These are phyloP conservation scores for Charaxes varanes DNA, from an alignment of 1,140 invertebrate genomes.

Conservation along the genomic window DNA sequence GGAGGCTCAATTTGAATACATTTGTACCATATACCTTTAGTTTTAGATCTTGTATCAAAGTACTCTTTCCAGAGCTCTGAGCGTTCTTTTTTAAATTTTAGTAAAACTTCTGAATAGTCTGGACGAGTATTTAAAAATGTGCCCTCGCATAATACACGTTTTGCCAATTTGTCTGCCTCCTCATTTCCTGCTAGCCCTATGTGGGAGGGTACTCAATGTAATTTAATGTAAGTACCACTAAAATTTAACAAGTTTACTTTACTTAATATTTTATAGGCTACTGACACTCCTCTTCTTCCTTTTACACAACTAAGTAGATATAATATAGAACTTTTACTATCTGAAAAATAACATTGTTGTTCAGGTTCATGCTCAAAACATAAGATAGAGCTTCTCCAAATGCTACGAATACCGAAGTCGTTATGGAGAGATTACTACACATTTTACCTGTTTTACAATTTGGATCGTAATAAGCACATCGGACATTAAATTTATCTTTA, in stretches of 20 bases:
- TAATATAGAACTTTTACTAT: constrained; percentile 3
- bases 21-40: no score
- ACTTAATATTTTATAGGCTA: constrained; percentile 9
- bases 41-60: constrained; percentile 1
- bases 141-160: constrained; percentile 5
- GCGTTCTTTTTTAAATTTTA: no score
- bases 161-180: constrained; percentile 5
- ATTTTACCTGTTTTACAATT: no score
- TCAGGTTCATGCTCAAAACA: no score
- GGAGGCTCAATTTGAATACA: constrained; percentile 9
- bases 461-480: no score
- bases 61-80: constrained; percentile 6
- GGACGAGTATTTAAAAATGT: not conserved
- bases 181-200: constrained; percentile 4
- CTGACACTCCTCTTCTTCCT: constrained; percentile 1
- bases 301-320: constrained; percentile 5
- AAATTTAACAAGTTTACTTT: not conserved
- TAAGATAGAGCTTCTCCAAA: no score
- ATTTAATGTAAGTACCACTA: not conserved
- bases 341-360: no score
- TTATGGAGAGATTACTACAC: no score
- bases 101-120: no score
- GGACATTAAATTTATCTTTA: no score
- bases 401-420: no score
- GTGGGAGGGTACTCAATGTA: constrained; percentile 7